These are phyloP conservation scores for Leptinotarsa haldemani DNA, from an alignment of 2,888 invertebrate genomes.

Conservation along the genomic window DNA sequence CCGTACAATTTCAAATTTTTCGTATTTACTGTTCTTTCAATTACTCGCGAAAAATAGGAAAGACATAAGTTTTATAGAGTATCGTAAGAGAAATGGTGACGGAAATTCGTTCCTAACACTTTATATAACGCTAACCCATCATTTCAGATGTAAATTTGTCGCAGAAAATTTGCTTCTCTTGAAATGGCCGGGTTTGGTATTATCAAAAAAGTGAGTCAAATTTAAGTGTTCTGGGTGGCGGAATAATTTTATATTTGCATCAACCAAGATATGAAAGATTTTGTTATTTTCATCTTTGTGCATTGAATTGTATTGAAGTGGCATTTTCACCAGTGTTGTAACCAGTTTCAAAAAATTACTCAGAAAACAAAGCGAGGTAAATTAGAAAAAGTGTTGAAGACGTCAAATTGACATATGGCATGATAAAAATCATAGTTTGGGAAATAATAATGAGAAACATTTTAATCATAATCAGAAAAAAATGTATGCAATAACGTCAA, in stretches of 20 bases:
- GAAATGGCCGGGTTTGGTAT: slow-evolving; percentile 40
- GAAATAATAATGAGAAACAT: too few relatives aligned
- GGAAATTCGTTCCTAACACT: neutral
- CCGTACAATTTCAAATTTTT: slow-evolving; percentile 37
- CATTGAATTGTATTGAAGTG: neutral
- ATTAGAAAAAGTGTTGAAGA: too few relatives aligned
- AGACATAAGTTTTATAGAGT: neutral
- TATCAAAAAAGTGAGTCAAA: slow-evolving; percentile 41
- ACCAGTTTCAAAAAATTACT: too few relatives aligned
- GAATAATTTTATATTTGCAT: neutral
- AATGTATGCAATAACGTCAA: too few relatives aligned
- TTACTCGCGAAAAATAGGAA: neutral
- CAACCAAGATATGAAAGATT: neutral
- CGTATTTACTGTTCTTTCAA: slow-evolving; percentile 3
- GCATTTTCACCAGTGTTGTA: too few relatives aligned
- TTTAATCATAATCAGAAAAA: too few relatives aligned
- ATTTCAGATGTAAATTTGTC: slow-evolving; percentile 40
- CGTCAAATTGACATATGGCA: too few relatives aligned
- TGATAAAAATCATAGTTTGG: too few relatives aligned
- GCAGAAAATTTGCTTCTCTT: slow-evolving; percentile 19
- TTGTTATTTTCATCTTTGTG: neutral
- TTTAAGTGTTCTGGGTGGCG: neutral
- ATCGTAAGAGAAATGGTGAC: neutral
- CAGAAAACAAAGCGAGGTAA: too few relatives aligned
- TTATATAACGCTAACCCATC: slow-evolving; percentile 12